Evolutionary conservation across 2,113 vertebrate species (phyloP).

Genomic region (Brevimyrus niger): DNA sequence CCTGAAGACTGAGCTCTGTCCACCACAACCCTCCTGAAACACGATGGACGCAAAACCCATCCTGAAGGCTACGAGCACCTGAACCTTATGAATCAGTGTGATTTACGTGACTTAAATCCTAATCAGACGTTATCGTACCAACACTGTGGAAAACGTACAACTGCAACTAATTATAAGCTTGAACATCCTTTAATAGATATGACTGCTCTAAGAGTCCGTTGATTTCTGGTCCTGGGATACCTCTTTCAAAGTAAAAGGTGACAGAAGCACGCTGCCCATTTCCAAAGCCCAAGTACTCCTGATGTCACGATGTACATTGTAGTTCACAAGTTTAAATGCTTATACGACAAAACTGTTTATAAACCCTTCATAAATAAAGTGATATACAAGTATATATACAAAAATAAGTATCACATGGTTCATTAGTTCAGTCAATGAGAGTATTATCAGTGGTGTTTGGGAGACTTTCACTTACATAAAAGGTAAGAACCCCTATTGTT

Average conservation of each 20-base stretch:
- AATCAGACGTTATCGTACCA: background rate
- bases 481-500: background rate
- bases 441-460: background rate
- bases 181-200: background rate
- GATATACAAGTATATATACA: background rate
- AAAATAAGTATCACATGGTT: background rate
- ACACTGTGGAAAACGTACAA: background rate
- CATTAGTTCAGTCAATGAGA: background rate
- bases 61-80: background rate
- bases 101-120: background rate
- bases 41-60: background rate
- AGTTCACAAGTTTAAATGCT: background rate
- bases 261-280: background rate
- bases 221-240: background rate
- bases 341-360: background rate
- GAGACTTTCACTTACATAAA: background rate
- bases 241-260: background rate
- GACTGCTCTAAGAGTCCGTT: background rate
- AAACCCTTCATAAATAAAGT: background rate
- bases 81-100: background rate
- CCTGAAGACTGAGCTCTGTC: background rate
- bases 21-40: background rate
- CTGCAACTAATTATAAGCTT: background rate
- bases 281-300: background rate
- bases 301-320: background rate